These are phyloP conservation scores for Ctenopoma multispine DNA, from an alignment of 2,797 vertebrate species.

Conservation along the genomic window DNA sequence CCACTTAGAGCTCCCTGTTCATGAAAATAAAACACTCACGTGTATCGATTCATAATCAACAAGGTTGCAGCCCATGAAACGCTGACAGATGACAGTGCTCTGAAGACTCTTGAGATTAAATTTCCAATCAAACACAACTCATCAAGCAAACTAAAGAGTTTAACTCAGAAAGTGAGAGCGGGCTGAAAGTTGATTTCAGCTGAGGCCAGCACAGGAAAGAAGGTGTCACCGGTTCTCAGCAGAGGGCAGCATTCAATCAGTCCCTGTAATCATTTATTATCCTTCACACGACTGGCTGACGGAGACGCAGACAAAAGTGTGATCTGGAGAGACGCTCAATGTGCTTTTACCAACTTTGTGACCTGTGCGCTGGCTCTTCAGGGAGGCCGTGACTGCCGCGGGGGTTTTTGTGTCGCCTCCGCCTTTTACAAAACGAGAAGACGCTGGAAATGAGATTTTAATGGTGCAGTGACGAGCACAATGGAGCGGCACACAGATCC, in stretches of 20 bases:
- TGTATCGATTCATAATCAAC: neutral
- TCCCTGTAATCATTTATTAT: conserved; percentile 30
- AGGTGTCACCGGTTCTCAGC: conserved; percentile 33
- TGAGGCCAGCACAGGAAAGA: conserved; percentile 18
- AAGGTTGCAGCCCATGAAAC: conserved; percentile 1
- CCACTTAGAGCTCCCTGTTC: neutral
- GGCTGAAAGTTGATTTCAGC: conserved; percentile 3
- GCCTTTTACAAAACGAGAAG: conserved; percentile 49
- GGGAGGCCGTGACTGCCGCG: conserved; percentile 41
- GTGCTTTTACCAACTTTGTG: conserved; percentile 40
- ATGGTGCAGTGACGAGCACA: conserved; percentile 18
- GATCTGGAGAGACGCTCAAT: conserved; percentile 48
- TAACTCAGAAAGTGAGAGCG: conserved; percentile 12
- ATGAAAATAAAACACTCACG: neutral
- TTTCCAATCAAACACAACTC: conserved; percentile 12
- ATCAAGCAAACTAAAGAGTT: conserved; percentile 11
- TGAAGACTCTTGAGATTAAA: neutral
- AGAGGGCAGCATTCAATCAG: conserved; percentile 47
- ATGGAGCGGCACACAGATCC: conserved; percentile 21
- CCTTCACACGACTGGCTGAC: conserved; percentile 63
- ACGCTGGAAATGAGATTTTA: conserved; percentile 43
- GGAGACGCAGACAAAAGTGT: conserved; percentile 43
- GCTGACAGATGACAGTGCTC: neutral
- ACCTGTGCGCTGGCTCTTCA: conserved; percentile 21
- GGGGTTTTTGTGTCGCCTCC: conserved; percentile 19